Percentiles rank a stretch among this genome's conserved stretches.
Evolutionary conservation across 2,888 invertebrate genomes (phyloP).

Genomic region (Eilema depressum): DNA sequence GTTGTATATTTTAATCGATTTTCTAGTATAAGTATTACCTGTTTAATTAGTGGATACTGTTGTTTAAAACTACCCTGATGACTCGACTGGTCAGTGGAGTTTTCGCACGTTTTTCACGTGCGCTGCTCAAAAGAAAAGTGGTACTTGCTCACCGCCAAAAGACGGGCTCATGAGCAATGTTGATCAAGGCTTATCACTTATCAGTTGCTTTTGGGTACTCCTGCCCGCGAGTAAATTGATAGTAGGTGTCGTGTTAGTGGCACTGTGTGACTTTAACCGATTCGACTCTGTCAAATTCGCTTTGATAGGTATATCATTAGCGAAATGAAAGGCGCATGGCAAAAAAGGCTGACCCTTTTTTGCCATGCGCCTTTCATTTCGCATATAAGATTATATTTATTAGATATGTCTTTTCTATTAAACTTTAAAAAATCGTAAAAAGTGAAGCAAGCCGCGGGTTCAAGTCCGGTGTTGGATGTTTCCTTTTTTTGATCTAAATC

Average conservation of each 20-base stretch:
- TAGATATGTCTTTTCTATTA: not conserved
- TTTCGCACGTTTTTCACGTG: not conserved
- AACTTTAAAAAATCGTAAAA: too few species aligned
- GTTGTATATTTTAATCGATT: slow-evolving; percentile 19
- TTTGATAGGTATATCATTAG: not conserved
- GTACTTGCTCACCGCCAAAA: not conserved
- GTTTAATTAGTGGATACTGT: not conserved
- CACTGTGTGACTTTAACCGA: not conserved
- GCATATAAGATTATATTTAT: not conserved
- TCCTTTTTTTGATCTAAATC: too few species aligned
- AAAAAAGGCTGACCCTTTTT: not conserved
- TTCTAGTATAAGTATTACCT: not conserved
- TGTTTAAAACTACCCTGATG: not conserved
- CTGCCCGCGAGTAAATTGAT: not conserved
- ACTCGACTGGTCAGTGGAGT: not conserved
- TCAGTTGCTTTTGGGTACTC: not conserved
- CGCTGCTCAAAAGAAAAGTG: not conserved
- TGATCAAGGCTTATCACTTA: too few species aligned
- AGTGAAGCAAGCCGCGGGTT: too few species aligned
- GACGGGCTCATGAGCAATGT: not conserved
- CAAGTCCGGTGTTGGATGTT: too few species aligned
- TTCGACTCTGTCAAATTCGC: not conserved
- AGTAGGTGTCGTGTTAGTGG: not conserved
- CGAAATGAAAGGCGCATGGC: not conserved
- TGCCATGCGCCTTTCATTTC: too few species aligned